phyloP scores from a whole-genome alignment of 2,113 vertebrate genomes.

The Capricornis sumatraensis region DNA sequence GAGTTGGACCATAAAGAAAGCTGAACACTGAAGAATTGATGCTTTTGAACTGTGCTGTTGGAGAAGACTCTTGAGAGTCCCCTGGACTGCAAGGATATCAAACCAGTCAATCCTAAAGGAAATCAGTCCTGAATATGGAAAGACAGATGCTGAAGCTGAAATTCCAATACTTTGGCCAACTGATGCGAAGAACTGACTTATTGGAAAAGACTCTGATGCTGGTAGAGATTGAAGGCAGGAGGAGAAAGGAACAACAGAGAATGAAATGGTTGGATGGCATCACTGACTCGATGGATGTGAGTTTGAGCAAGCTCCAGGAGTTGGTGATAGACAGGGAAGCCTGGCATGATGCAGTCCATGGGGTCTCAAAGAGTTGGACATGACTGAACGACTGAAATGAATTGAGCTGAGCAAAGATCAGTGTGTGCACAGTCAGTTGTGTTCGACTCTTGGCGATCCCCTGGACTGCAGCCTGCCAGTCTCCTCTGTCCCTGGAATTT shows the following conservation, averaged over 20 bases:
- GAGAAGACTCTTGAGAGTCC: neutral
- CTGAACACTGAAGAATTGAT: neutral
- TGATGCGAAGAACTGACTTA: neutral
- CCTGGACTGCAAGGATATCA: neutral
- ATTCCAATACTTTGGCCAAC: neutral
- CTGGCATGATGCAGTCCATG: neutral
- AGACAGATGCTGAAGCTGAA: neutral
- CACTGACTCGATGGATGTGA: neutral
- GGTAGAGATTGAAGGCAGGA: neutral
- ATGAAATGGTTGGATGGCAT: neutral
- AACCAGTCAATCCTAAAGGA: neutral
- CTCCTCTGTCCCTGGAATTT: neutral
- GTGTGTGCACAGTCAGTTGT: neutral
- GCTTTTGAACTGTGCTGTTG: neutral
- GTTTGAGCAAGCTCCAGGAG: neutral
- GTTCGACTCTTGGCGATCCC: neutral
- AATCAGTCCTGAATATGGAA: neutral
- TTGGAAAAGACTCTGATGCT: neutral
- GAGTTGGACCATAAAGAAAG: neutral
- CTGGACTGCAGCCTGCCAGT: neutral
- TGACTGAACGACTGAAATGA: neutral
- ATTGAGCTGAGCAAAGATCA: neutral
- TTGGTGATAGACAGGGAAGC: neutral
- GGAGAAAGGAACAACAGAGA: neutral
- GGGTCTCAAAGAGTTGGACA: neutral